Percentiles rank a stretch among this genome's conserved stretches.
phyloP scores from a whole-genome alignment of 2,888 invertebrate genomes.

The Ophioninae sp. region DNA sequence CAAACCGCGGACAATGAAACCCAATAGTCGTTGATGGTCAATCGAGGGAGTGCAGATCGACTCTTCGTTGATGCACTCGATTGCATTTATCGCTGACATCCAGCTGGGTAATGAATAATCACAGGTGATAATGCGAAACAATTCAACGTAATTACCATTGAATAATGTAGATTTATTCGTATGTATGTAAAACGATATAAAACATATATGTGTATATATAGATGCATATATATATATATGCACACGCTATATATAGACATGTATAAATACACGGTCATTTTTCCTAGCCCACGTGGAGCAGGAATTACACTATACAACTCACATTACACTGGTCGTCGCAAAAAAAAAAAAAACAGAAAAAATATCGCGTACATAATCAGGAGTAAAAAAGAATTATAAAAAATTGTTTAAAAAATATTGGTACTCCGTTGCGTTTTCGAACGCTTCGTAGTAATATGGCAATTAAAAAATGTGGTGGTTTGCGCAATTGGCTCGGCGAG shows the following conservation, averaged over 20 bases:
- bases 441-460: conserved; percentile 55
- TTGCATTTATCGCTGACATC: not conserved
- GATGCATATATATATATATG: not conserved
- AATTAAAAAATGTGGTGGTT: conserved; percentile 36
- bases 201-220: not conserved
- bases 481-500: conserved; percentile 31
- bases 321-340: conserved; percentile 2
- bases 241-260: not conserved
- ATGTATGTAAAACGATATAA: not conserved
- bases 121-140: not conserved
- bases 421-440: conserved; percentile 21
- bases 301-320: not conserved
- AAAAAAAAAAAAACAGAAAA: conserved; percentile 19
- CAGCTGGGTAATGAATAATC: not conserved
- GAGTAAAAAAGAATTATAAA: conserved; percentile 14
- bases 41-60: not conserved
- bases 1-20: not conserved
- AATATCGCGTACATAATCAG: conserved; percentile 16
- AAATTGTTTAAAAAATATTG: not conserved
- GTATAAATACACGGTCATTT: not conserved
- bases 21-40: not conserved
- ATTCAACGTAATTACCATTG: conserved; percentile 17
- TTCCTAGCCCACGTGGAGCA: not conserved
- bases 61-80: not conserved
- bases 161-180: conserved; percentile 31